Evolutionary conservation across 2,888 invertebrate species (phyloP), one percentile per base, ranked within the genome.

Genomic region (Flabesymbios commensalis): DNA sequence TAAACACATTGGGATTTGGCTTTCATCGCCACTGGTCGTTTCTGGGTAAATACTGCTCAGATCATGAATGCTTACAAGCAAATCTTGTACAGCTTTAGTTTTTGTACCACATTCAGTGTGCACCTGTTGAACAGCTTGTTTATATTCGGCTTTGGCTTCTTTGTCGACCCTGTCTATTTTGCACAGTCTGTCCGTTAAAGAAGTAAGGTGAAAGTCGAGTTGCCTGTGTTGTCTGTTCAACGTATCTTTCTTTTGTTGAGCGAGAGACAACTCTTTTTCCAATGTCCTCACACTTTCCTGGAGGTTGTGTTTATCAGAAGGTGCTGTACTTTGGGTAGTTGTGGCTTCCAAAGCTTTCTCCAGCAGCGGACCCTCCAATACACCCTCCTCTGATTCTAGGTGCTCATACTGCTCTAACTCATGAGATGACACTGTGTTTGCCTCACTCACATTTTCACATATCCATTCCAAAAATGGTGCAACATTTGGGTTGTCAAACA

Each of bases 401-500:
- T 26, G 28, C 43, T n/a, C 63, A 49, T 57, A 66, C 68, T 61
- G 54, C 10, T 57, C 31, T 2, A 65, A 10, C 19, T 68, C 64
- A 24, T 41, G 22, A 10, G 53, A 52, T 3, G 43, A n/a, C 1
- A 68, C 54, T 19, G 57, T 22, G 47, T 68, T 66, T 2, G 55
- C 24, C 10, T 47, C 48, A n/a, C 49, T 49, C 24, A 66, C 47
- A 24, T 59, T 64, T 24, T 57, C 49, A 54, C 65, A 68, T 41
- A 68, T 63, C 68, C 68, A 68, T 10, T 63, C 64, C 17, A 68
- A 45, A 31, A 68, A 61, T 3, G 68, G 68, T 4, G 51, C 22
- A 7, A 61, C 22, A 1, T 28, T 28, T 26, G 57, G 54, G 17
- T 61, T 36, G 17, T 68, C 68, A 56, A 68, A 66, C 32, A 68